Evolutionary conservation across 2,113 vertebrate species (phyloP).

Genomic region (Tretioscincus oriximinensis): DNA sequence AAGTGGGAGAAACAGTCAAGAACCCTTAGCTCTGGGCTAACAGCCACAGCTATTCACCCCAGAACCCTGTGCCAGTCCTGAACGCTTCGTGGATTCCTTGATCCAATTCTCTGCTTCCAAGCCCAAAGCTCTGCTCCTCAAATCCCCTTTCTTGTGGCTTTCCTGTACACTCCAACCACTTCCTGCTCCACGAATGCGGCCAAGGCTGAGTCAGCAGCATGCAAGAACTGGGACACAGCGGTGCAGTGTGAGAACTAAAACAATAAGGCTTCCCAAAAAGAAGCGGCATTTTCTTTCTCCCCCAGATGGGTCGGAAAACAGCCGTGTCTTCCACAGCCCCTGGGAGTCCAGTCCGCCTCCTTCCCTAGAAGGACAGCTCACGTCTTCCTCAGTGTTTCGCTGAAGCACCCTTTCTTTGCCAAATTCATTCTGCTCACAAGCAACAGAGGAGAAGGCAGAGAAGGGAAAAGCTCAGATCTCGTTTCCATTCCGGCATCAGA

Average conservation of each 20-base stretch:
- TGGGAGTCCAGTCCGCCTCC: conserved; percentile 45
- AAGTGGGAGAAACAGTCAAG: background rate
- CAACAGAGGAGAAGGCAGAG: background rate
- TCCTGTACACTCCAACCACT: background rate
- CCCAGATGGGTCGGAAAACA: background rate
- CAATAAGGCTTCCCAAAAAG: background rate
- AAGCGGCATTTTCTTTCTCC: background rate
- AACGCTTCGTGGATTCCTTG: too few relatives aligned
- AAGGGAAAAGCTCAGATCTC: background rate
- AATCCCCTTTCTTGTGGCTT: conserved; percentile 18
- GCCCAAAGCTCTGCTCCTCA: background rate
- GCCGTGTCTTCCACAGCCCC: conserved; percentile 38
- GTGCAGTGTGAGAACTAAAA: background rate
- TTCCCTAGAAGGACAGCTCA: background rate
- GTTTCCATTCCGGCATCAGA: background rate
- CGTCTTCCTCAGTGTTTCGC: background rate
- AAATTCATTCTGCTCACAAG: background rate
- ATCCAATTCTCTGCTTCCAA: background rate
- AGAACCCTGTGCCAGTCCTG: background rate
- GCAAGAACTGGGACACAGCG: background rate
- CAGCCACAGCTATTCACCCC: background rate
- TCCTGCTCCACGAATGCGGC: conserved; percentile 12
- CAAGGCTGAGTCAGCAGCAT: conserved; percentile 8
- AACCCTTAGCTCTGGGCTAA: background rate
- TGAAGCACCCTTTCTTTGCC: background rate